Percentiles rank a stretch among this genome's conserved stretches.
phyloP scores from a whole-genome alignment of 1,140 invertebrate species.

The Zeugodacus cucurbitae region DNA sequence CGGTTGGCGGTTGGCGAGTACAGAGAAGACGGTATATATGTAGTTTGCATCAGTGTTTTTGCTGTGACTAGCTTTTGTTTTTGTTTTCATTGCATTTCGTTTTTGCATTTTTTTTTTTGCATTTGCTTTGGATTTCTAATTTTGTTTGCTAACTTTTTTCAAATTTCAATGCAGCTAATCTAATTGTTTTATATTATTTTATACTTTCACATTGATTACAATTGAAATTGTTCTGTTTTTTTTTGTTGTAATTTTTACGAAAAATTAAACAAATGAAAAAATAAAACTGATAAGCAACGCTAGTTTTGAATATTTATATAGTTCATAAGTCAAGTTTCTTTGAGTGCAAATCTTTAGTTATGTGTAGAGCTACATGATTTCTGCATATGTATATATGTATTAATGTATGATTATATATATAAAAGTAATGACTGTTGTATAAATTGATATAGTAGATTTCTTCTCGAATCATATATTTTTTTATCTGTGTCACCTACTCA shows the following conservation, averaged over 20 bases:
- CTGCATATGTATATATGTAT: background rate
- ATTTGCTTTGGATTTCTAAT: constrained; percentile 47
- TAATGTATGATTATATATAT: background rate
- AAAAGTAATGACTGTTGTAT: background rate
- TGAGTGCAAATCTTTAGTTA: background rate
- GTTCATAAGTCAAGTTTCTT: background rate
- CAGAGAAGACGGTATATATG: constrained; percentile 62
- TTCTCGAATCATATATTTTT: no score
- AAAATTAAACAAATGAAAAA: constrained; percentile 33
- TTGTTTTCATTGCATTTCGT: constrained; percentile 33
- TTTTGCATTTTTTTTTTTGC: constrained; percentile 47
- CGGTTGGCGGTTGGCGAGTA: constrained; percentile 48
- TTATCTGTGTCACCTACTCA: no score
- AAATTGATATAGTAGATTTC: no score
- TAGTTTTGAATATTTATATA: background rate
- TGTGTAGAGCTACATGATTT: background rate
- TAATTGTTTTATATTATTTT: constrained; percentile 42
- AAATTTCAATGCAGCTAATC: background rate
- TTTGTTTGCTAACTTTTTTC: constrained; percentile 30
- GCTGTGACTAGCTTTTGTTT: constrained; percentile 1
- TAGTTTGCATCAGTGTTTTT: constrained; percentile 39
- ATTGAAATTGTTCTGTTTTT: constrained; percentile 61
- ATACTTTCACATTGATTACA: constrained; percentile 64
- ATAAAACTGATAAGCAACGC: constrained; percentile 9
- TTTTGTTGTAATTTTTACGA: background rate